Conservation (phyloP, 2,113 vertebrate genomes). For the Acrocephalus kingi region DNA sequence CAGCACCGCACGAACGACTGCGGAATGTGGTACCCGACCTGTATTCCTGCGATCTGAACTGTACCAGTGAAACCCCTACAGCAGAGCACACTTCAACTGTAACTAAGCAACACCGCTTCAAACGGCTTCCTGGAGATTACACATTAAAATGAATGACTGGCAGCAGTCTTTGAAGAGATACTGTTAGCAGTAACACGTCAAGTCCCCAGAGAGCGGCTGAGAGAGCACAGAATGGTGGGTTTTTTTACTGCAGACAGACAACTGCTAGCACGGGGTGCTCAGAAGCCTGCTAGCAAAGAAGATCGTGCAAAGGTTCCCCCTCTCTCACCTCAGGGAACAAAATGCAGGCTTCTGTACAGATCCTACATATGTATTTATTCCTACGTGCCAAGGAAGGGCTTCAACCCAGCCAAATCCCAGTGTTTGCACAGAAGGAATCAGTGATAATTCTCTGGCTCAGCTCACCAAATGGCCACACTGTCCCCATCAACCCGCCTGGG, state of each 20-base stretch:
- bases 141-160: constrained; percentile 61
- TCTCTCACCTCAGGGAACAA: neutral
- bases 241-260: neutral
- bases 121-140: constrained; percentile 52
- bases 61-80: constrained; percentile 27
- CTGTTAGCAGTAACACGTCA: neutral
- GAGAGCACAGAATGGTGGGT: neutral
- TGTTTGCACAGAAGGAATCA: neutral
- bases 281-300: neutral
- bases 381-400: neutral
- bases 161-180: constrained; percentile 34
- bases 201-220: neutral
- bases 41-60: neutral
- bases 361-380: neutral
- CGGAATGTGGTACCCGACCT: constrained; percentile 27
- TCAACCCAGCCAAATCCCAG: neutral
- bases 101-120: constrained; percentile 67
- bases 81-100: constrained; percentile 52
- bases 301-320: neutral
- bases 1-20: neutral
- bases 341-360: neutral
- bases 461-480: neutral
- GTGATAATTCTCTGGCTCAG: neutral
- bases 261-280: neutral
- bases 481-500: neutral